Evolutionary conservation across 2,797 vertebrate species (phyloP).

Genomic region (Phataginus tricuspis): DNA sequence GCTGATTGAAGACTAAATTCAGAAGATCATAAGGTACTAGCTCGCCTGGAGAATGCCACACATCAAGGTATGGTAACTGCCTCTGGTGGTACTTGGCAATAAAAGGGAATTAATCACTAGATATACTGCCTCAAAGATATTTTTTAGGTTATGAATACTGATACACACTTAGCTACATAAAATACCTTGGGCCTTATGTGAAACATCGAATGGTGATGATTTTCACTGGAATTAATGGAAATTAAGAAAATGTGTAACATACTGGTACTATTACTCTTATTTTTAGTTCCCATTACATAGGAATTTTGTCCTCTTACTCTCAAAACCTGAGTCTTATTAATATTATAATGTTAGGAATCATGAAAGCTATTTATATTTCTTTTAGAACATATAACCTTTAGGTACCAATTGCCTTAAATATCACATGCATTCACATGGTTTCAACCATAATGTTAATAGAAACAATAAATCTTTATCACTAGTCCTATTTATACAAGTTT

Average conservation of each 20-base stretch:
- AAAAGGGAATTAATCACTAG: conserved; percentile 11
- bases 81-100: background rate
- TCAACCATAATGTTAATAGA: background rate
- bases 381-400: background rate
- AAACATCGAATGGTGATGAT: background rate
- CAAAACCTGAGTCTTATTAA: background rate
- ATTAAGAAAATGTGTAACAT: conserved; percentile 17
- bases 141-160: conserved; percentile 33
- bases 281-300: conserved; percentile 14
- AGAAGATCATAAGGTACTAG: background rate
- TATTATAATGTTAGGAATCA: conserved; percentile 17
- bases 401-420: background rate
- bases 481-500: background rate
- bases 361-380: conserved; percentile 13
- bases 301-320: conserved; percentile 5
- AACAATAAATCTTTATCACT: background rate
- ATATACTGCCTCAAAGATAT: background rate
- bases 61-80: background rate
- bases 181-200: background rate
- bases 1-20: background rate
- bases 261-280: background rate
- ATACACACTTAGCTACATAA: background rate
- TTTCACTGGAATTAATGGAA: conserved; percentile 29
- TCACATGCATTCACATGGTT: background rate
- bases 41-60: conserved; percentile 5